Base-by-base conservation (phyloP, 2,797 vertebrate genomes). In the Toxotes lorentzi region DNA sequence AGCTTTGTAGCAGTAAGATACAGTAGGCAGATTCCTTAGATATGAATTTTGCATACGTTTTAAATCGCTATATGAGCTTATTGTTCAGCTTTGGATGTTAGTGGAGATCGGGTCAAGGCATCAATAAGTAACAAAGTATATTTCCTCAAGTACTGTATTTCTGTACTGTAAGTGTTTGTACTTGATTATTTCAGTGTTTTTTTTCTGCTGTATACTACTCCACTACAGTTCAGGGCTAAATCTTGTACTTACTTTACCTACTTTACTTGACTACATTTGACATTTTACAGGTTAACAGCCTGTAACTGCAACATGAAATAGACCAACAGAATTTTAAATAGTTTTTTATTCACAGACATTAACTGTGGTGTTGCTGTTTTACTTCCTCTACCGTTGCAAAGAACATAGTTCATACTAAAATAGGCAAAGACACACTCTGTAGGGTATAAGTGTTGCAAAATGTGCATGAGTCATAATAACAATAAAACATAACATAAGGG, bases 1-100 rank as follows among this genome's bases (percentile, higher is more conserved):
- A 76, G 57, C 72, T 75, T 82, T 89, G 69, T 41, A 53, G 57
- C 32, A 27, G 48, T 7, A 56, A 48, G 58, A 87, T 67, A 62
- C 54, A 86, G 54, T 68, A 38, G 24, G 43, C 75, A 59, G 41
- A 73, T 53, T 64, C 64, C 54, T 54, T 38, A 67, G 69, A 70
- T 65, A 19, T 27, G n/a, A 76, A 61, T 61, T 58, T 11, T 54
- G n/a, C 23, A 12, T n/a, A 3, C 17, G 10, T 61, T 76, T 66
- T 40, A 58, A 76, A 79, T 63, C 2, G 0, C 63, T 48, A 7
- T 11, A 48, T 24, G n/a, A 56, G 30, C 16, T 40, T 27, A 57
- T 21, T 27, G 35, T 73, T 62, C 0, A 0, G 30, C 54, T 57
- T 50, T 2, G 5, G 2, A 51, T 32, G 35, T 27, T 21, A 45